Evolutionary conservation across 2,797 vertebrate genomes (phyloP).

Genomic region (Sebastiscus tertius): DNA sequence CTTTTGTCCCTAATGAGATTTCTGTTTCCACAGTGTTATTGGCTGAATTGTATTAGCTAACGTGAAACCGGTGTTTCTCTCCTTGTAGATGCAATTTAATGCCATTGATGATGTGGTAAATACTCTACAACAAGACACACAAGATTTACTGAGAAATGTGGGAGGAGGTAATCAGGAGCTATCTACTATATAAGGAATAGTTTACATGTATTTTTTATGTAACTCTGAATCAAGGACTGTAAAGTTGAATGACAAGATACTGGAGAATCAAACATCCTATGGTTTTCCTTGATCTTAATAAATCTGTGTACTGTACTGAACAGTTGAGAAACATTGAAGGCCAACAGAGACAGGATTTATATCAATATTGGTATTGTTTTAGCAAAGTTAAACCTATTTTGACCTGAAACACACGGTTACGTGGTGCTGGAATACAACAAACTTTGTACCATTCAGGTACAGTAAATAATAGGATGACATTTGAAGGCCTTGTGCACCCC

Average conservation of each 20-base stretch:
- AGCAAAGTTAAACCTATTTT: neutral
- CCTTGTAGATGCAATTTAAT: neutral
- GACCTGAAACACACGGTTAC: neutral
- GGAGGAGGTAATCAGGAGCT: neutral
- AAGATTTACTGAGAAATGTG: neutral
- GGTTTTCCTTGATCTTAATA: neutral
- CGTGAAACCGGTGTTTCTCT: neutral
- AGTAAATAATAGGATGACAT: conserved; percentile 15
- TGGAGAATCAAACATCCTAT: neutral
- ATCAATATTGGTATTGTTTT: neutral
- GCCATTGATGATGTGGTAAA: neutral
- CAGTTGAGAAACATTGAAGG: neutral
- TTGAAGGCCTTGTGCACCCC: neutral
- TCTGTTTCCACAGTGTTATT: conserved; percentile 4
- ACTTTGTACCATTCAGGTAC: neutral
- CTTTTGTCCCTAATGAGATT: conserved; percentile 8
- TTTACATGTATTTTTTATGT: neutral
- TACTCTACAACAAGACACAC: neutral
- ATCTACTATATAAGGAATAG: neutral
- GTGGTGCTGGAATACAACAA: neutral
- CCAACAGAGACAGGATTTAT: neutral
- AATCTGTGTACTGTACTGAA: neutral
- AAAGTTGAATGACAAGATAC: neutral
- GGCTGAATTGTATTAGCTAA: conserved; percentile 1
- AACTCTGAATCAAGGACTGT: neutral